Evolutionary conservation across 2,888 invertebrate species (phyloP), one percentile per base, ranked within the genome.

Genomic region (Auanema sp.): DNA sequence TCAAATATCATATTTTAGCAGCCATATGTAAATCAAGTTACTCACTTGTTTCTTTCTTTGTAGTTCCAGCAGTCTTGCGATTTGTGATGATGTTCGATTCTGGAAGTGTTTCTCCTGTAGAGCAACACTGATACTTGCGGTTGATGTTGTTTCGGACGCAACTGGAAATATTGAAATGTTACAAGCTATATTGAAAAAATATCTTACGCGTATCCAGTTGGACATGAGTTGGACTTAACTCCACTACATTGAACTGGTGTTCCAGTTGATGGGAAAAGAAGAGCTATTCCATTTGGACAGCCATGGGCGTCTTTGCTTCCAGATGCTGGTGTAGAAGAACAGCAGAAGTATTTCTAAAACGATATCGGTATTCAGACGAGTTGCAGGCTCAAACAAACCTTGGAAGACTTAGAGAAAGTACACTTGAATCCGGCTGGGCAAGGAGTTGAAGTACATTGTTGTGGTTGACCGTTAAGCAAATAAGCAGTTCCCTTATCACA

Each of bases 191-290:
- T 18, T 24, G n/a, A n/a, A n/a, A n/a, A n/a, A n/a, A 24, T 24
- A 23, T 75, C 61, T 55, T 79, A 80, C 40, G 62, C 63, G 68
- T 77, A 81, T 41, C 79, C 78, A 16, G 71, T 53, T 10, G 81
- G 81, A 56, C 81, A 81, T 12, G 76, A 72, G 65, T 80, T 76
- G n/a, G 66, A 52, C 16, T 74, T 71, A 21, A 51, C 68, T 52
- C 66, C 68, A 33, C 73, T 71, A 69, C 81, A 81, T 41, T 82
- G 81, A 1, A 81, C 81, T 47, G 81, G 81, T 5, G 79, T 79
- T 59, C 80, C 81, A 8, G 80, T 81, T 8, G 81, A 79, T 23
- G 81, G 81, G 75, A 81, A 81, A 10, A 81, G 70, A 11, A 82
- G 75, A 8, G 81, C 79, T 18, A 63, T 65, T 25, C 81, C 80